Percentiles rank a stretch among this genome's conserved stretches.
These are phyloP conservation scores for Solea solea DNA, from an alignment of 2,113 vertebrate species.

Conservation along the genomic window DNA sequence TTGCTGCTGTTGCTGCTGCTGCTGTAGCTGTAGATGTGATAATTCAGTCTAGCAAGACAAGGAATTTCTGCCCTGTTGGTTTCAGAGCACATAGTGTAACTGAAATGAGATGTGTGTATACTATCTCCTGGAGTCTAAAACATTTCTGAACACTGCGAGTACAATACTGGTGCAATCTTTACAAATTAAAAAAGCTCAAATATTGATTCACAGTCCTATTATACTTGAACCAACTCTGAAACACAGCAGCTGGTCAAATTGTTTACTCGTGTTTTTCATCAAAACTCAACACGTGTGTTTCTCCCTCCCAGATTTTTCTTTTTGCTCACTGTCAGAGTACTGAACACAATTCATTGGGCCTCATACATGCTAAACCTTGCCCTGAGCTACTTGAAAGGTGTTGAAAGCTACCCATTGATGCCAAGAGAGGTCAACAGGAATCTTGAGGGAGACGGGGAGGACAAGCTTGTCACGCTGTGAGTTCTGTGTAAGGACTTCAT, in stretches of 20 bases:
- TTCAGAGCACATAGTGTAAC: constrained; percentile 21
- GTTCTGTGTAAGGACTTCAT: neutral
- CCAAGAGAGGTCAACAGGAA: constrained; percentile 42
- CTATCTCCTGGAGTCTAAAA: constrained; percentile 10
- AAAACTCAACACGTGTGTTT: constrained; percentile 13
- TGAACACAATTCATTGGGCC: constrained; percentile 21
- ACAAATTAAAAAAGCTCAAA: neutral
- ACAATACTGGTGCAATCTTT: too few species aligned
- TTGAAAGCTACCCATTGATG: constrained; percentile 22
- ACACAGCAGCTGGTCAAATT: neutral
- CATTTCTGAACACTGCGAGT: neutral
- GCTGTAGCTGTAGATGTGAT: constrained; percentile 17
- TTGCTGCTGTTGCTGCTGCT: neutral
- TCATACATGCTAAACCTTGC: constrained; percentile 30
- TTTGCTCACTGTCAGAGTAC: constrained; percentile 13
- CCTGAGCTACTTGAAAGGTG: constrained; percentile 47
- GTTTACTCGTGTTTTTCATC: constrained; percentile 13
- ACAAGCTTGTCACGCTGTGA: neutral
- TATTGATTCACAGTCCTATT: neutral
- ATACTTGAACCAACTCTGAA: neutral
- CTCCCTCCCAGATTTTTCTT: neutral
- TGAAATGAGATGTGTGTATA: constrained; percentile 20
- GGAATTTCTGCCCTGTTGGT: constrained; percentile 41
- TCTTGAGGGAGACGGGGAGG: constrained; percentile 16
- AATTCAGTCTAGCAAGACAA: constrained; percentile 28